Base-by-base conservation (phyloP, 2,113 vertebrate species). In the Aythya baeri region DNA sequence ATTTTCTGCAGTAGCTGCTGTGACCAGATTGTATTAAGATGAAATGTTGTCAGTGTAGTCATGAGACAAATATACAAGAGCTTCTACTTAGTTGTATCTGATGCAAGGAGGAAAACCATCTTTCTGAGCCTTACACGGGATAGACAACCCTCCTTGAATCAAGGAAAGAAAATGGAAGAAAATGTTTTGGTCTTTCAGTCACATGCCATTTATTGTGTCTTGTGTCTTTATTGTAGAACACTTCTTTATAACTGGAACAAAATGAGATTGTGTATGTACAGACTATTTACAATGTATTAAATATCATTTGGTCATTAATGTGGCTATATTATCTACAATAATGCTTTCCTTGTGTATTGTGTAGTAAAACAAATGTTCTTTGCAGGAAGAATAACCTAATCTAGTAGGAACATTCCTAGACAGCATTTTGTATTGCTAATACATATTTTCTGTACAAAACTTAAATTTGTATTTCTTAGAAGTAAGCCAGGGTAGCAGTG, bases 1-100 rank as follows among this genome's bases (percentile, higher is more conserved):
- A 97, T 98, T 98, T 97, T 97, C 94, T 97, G 83, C 92, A 93
- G 96, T 96, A 92, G 94, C 92, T 96, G 74, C 96, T 98, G 93
- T 93, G 97, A 97, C 94, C 83, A 94, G 90, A 97, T 96, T 97
- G 78, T 96, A 91, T 98, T 95, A 97, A 96, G 95, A 97, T 96
- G 92, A 98, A 98, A 96, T 96, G 88, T 96, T 97, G 95, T 97
- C 96, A 98, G 94, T 96, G 87, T 96, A 97, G 95, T 97, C 95
- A 78, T 75, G 96, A 97, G 90, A 94, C 91, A 96, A 91, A 97
- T 89, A 91, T 38, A 84, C 61, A 73, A 88, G 96, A 90, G 26
- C 67, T 88, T 94, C 44, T 86, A 13, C 34, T 97, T 96, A 61
- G 36, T 96, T 86, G 67, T 97, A 59, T 96, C 86, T 85, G 58